These are phyloP conservation scores for Kradibia gibbosae DNA, from an alignment of 1,140 invertebrate genomes.

Conservation along the genomic window DNA sequence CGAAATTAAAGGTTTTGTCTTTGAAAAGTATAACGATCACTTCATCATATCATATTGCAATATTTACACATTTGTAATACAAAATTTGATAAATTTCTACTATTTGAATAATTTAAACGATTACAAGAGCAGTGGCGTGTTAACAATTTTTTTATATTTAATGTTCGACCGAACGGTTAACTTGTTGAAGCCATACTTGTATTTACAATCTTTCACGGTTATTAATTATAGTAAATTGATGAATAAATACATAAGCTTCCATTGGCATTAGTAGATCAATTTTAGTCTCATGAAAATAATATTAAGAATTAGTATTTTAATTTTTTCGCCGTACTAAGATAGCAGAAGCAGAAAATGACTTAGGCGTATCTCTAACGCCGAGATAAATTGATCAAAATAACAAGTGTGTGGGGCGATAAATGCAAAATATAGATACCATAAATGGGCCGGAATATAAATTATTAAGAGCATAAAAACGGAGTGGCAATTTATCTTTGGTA, in stretches of 20 bases:
- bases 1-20: too few species aligned
- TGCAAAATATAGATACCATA: neutral
- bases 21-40: too few species aligned
- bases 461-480: slow-evolving; percentile 2
- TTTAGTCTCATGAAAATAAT: too few species aligned
- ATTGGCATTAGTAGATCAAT: too few species aligned
- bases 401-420: neutral
- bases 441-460: slow-evolving; percentile 1
- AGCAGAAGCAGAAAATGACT: neutral
- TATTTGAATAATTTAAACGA: too few species aligned
- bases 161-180: too few species aligned
- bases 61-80: too few species aligned
- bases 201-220: neutral
- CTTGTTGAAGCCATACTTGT: neutral
- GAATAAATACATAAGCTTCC: neutral
- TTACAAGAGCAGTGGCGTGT: too few species aligned
- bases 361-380: neutral
- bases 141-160: too few species aligned
- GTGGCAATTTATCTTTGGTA: slow-evolving; percentile 53
- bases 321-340: neutral
- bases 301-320: neutral
- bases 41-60: too few species aligned
- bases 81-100: too few species aligned
- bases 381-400: slow-evolving; percentile 22
- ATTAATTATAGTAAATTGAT: neutral